Conservation (phyloP, 2,113 vertebrate species). For the Heterochromis multidens region DNA sequence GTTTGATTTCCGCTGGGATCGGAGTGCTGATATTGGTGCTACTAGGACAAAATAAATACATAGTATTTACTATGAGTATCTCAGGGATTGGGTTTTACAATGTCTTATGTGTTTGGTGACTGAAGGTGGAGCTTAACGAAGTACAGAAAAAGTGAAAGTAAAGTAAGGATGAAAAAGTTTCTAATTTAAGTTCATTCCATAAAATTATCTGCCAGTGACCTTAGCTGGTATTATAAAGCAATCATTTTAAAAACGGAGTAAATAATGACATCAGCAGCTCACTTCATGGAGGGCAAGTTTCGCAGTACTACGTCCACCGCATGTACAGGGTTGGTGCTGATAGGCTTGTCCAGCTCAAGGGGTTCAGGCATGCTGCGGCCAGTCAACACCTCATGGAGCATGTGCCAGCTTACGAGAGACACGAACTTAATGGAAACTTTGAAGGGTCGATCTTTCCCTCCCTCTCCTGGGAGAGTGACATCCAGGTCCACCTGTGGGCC, state of each 20-base stretch:
- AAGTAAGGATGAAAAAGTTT: neutral
- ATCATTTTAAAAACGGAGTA: neutral
- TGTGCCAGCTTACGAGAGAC: conserved; percentile 98
- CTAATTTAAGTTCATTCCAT: neutral
- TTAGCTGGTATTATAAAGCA: neutral
- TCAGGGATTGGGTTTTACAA: neutral
- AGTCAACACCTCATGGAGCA: conserved; percentile 97
- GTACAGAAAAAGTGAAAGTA: neutral
- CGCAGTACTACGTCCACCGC: conserved; percentile 98
- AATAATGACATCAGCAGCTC: conserved; percentile 54
- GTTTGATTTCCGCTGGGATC: conserved; percentile 59
- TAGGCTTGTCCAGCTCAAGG: conserved; percentile 98
- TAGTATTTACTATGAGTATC: neutral
- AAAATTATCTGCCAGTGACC: fast-evolving
- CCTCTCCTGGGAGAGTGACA: conserved; percentile 97
- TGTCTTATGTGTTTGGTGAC: neutral
- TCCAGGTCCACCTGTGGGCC: conserved; percentile 92
- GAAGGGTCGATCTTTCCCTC: conserved; percentile 97
- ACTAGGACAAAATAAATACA: conserved; percentile 20
- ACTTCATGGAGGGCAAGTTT: conserved; percentile 99
- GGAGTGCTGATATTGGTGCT: conserved; percentile 15
- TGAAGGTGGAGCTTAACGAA: neutral
- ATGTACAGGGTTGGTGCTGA: conserved; percentile 99
- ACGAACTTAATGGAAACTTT: conserved; percentile 98
- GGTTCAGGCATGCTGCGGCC: conserved; percentile 95